Evolutionary conservation across 2,888 invertebrate species (phyloP).

Genomic region (Chaetoderma sp.): DNA sequence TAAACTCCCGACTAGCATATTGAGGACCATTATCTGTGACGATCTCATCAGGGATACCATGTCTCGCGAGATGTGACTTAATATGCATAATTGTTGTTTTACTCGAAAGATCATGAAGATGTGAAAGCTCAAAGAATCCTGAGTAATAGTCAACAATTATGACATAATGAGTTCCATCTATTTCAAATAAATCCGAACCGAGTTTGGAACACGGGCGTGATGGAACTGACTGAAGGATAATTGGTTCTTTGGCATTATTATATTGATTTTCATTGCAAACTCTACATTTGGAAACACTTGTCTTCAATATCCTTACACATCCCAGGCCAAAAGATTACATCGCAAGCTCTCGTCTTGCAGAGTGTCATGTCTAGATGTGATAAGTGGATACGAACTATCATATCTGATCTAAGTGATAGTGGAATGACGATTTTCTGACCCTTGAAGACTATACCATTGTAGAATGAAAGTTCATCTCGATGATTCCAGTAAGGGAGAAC

Average conservation of each 20-base stretch:
- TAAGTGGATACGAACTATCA: constrained; percentile 6
- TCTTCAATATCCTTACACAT: constrained; percentile 19
- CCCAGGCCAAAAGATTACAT: constrained; percentile 26
- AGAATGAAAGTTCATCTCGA: background rate
- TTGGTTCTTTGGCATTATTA: constrained; percentile 14
- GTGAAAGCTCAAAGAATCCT: constrained; percentile 13
- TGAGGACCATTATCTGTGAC: constrained; percentile 38
- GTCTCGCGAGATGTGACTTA: constrained; percentile 30
- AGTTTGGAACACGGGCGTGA: constrained; percentile 14
- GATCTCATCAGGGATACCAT: constrained; percentile 34
- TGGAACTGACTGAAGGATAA: constrained; percentile 25
- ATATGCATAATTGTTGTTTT: constrained; percentile 11
- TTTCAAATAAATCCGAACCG: constrained; percentile 19
- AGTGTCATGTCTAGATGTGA: constrained; percentile 15
- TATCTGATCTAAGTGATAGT: constrained; percentile 8
- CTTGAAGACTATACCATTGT: constrained; percentile 13
- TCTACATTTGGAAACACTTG: constrained; percentile 6
- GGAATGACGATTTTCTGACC: constrained; percentile 21
- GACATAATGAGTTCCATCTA: constrained; percentile 15
- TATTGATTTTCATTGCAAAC: constrained; percentile 10
- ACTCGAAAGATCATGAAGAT: constrained; percentile 2
- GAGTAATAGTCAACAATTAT: constrained; percentile 26
- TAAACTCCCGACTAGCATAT: constrained; percentile 33
- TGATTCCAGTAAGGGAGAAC: constrained; percentile 3
- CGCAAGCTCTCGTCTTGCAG: constrained; percentile 10